Evolutionary conservation across 2,797 vertebrate species (phyloP).

Genomic region (Odontamblyopus rebecca): DNA sequence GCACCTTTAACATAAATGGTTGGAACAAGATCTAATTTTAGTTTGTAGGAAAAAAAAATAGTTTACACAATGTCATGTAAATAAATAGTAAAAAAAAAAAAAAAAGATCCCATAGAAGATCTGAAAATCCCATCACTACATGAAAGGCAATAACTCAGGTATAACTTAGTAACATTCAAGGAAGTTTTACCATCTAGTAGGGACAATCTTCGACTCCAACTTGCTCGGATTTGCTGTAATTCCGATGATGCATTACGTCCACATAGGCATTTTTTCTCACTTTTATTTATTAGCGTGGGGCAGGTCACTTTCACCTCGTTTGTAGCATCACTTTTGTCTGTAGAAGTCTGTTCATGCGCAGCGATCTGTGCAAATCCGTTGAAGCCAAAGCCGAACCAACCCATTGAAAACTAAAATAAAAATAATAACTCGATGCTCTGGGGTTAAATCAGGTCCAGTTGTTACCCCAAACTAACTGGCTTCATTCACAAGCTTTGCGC

Average conservation of each 20-base stretch:
- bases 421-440: too few relatives aligned
- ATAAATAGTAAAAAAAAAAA: too few relatives aligned
- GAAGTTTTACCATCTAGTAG: conserved; percentile 44
- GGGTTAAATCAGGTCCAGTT: background rate
- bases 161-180: background rate
- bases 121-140: too few relatives aligned
- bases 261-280: conserved; percentile 4
- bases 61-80: too few relatives aligned
- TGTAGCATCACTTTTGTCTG: background rate
- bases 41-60: too few relatives aligned
- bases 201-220: conserved; percentile 74
- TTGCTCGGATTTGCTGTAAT: conserved; percentile 42
- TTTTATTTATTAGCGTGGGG: conserved; percentile 45
- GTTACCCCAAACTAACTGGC: background rate
- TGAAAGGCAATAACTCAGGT: background rate
- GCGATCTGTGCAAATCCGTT: conserved; percentile 81
- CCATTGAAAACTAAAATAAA: conserved; percentile 35
- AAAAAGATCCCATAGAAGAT: too few relatives aligned
- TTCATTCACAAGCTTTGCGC: background rate
- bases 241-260: background rate
- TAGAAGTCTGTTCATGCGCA: background rate
- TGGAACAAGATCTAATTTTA: too few relatives aligned
- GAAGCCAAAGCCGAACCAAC: conserved; percentile 88
- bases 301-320: conserved; percentile 39
- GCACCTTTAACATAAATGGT: too few relatives aligned